phyloP scores from a whole-genome alignment of 2,113 vertebrate genomes.

The Lophura nycthemera region DNA sequence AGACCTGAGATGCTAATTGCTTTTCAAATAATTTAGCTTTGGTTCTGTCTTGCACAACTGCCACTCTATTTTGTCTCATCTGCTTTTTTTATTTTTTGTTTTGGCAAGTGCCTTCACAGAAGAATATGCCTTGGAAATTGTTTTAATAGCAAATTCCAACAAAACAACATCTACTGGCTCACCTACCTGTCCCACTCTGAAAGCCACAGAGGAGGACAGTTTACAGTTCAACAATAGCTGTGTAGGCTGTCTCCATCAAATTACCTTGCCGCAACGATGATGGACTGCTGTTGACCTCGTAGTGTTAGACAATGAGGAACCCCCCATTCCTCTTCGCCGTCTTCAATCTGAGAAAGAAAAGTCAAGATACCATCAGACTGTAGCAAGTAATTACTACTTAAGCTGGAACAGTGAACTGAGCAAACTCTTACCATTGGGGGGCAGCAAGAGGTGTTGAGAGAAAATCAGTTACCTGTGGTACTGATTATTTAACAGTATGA shows the following conservation, averaged over 20 bases:
- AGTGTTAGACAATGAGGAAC: conserved; percentile 94
- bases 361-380: neutral
- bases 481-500: neutral
- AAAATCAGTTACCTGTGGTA: neutral
- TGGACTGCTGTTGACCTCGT: conserved; percentile 89
- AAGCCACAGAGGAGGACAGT: neutral
- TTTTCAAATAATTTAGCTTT: neutral
- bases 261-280: conserved; percentile 95
- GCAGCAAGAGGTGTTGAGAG: neutral
- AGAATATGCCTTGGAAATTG: neutral
- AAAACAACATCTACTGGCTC: neutral
- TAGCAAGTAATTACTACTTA: neutral
- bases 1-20: neutral
- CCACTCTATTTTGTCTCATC: neutral
- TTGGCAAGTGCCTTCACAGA: neutral
- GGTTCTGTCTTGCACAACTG: neutral
- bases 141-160: neutral
- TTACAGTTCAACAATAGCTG: neutral
- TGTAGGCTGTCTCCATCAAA: neutral
- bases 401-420: neutral
- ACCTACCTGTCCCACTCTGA: neutral
- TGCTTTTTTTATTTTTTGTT: neutral
- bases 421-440: neutral
- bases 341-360: conserved; percentile 85
- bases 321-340: conserved; percentile 96